Base-by-base conservation (phyloP, 2,888 invertebrate genomes). In the Tetranychus truncatus region DNA sequence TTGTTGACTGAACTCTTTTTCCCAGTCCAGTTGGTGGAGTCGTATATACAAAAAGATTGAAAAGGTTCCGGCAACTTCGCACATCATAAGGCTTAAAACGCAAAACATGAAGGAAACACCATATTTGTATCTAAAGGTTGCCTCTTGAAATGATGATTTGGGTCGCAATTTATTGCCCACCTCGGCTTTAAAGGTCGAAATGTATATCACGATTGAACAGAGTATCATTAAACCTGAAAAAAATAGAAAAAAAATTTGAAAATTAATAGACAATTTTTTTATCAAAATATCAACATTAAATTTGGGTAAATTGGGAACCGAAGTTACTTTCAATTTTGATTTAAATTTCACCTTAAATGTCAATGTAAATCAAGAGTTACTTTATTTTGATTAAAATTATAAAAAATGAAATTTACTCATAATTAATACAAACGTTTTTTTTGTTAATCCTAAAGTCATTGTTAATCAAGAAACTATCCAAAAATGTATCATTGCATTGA, bases 181-280 rank as follows among this genome's bases (percentile, higher is more conserved):
- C 87, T 93, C 92, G 11, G 92, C 89, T 84, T 93, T 93, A 83
- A 93, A 89, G 81, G 91, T 89, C 76, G 92, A 92, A 85, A 93
- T 92, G 87, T 92, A 93, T 87, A 92, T 91, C 81, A 93, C 91
- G 83, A 93, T 87, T 73, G 92, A 93, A 79, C 91, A 89, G 80
- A 93, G 87, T 90, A 93, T 91, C 79, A 92, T 86, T 78, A 93
- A 86, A 82, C 92, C 93, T 92, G 85, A 74, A 86, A 20, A 69
- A 24, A 21, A 69, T 9, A 21, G 34, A 20, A 69, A 55, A 6
- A 2, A 55, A 55, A 34, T 34, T 55, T 55, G 15, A 55, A 55
- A 55, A 55, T 15, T 55, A 55, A 15, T 15, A 46, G 3, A 46
- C 9, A 2, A 46, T 11, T 11, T 2, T 46, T 8, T 46, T 1